Conservation (phyloP, 2,113 vertebrate species). For the Bos javanicus region DNA sequence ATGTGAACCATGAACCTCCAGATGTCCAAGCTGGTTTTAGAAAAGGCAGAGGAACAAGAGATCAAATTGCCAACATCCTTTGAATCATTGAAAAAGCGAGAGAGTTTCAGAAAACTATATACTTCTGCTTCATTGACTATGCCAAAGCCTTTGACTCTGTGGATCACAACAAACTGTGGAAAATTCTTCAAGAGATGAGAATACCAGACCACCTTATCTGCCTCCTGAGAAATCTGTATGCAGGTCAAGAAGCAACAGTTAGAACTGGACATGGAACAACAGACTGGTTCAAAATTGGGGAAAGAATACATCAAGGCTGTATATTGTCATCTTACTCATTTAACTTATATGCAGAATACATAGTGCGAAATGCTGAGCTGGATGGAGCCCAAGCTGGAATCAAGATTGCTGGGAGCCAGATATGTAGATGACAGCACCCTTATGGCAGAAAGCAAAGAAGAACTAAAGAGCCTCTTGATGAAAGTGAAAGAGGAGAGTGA, state of each 20-base stretch:
- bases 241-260: not conserved
- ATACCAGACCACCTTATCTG: not conserved
- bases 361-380: fast-evolving
- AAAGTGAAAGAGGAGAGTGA: not conserved
- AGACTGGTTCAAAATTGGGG: not conserved
- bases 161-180: not conserved
- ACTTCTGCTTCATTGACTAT: not conserved
- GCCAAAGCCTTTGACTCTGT: not conserved
- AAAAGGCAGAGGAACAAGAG: not conserved
- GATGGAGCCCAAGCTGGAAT: not conserved
- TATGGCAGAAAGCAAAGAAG: not conserved
- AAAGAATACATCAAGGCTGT: not conserved
- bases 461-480: not conserved
- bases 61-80: not conserved
- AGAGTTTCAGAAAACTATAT: not conserved
- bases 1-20: not conserved
- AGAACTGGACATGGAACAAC: not conserved
- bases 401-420: not conserved
- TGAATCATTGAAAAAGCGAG: not conserved
- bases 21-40: not conserved
- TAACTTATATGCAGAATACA: not conserved
- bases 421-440: not conserved
- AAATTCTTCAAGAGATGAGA: not conserved
- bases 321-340: not conserved
- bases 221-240: not conserved